phyloP scores from a whole-genome alignment of 2,888 invertebrate genomes.

The Drosophila ustulata region DNA sequence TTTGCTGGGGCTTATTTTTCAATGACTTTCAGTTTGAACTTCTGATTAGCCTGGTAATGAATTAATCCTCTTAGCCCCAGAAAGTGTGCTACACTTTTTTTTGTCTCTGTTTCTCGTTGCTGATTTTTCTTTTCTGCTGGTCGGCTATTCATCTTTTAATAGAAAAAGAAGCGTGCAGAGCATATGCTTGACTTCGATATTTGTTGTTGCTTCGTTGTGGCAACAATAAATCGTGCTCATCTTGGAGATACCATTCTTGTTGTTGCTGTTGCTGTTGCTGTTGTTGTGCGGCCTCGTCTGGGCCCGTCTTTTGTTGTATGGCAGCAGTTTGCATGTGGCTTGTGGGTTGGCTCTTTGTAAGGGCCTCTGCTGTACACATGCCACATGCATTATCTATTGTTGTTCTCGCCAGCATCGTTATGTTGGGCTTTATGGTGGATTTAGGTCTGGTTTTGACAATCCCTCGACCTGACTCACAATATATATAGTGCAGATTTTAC shows the following conservation, averaged over 20 bases:
- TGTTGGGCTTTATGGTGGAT: constrained; percentile 18
- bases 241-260: constrained; percentile 16
- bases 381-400: constrained; percentile 57
- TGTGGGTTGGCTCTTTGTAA: constrained; percentile 27
- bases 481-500: constrained; percentile 8
- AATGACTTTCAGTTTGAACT: constrained; percentile 8
- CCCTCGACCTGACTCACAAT: not conserved
- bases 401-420: constrained; percentile 19
- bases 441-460: constrained; percentile 43
- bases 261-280: constrained; percentile 21
- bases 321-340: constrained; percentile 9
- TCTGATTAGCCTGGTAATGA: constrained; percentile 26
- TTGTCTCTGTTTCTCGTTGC: not conserved
- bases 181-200: constrained; percentile 50
- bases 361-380: constrained; percentile 35
- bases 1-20: not conserved
- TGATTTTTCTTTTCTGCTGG: not conserved
- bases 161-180: constrained; percentile 24
- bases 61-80: constrained; percentile 4
- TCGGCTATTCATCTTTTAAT: constrained; percentile 50
- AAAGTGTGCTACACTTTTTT: constrained; percentile 19
- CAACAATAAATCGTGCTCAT: constrained; percentile 49
- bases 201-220: constrained; percentile 37
- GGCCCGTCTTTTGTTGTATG: constrained; percentile 28
- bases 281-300: constrained; percentile 14